phyloP scores from a whole-genome alignment of 1,140 invertebrate genomes.

The Zaprionus africanus region DNA sequence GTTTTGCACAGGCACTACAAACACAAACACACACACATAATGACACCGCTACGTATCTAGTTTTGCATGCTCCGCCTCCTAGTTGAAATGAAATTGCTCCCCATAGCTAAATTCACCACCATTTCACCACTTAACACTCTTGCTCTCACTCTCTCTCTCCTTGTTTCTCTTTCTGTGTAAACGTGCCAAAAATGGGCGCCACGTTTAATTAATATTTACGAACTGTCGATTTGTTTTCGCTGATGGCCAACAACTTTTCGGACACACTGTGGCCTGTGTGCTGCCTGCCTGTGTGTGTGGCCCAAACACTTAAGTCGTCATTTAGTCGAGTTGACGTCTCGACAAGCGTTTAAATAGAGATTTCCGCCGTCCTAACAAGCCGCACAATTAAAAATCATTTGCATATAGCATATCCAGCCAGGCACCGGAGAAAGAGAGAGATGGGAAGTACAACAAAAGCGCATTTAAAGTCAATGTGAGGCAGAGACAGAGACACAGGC shows the following conservation, averaged over 20 bases:
- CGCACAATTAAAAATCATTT: constrained; percentile 74
- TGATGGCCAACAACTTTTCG: neutral
- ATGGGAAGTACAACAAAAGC: constrained; percentile 41
- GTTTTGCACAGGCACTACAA: constrained; percentile 19
- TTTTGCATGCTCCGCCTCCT: constrained; percentile 62
- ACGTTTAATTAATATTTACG: constrained; percentile 40
- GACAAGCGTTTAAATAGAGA: constrained; percentile 61
- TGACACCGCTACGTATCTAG: neutral
- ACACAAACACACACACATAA: neutral
- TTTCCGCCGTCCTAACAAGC: constrained; percentile 58
- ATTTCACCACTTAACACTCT: neutral
- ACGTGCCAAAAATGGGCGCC: constrained; percentile 49
- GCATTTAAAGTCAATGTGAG: constrained; percentile 71
- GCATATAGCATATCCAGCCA: constrained; percentile 52
- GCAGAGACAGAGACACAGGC: constrained; percentile 21
- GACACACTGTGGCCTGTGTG: constrained; percentile 5
- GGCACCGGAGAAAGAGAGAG: constrained; percentile 24
- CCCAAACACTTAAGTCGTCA: constrained; percentile 38
- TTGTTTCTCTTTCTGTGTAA: neutral
- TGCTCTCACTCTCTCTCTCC: neutral
- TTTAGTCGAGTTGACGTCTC: constrained; percentile 42
- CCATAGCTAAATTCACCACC: neutral
- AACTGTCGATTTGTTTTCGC: neutral
- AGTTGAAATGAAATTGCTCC: constrained; percentile 20
- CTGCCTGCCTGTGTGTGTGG: constrained; percentile 36